Conservation (phyloP, 2,888 invertebrate species). For the Rhamphomyia laevipes region DNA sequence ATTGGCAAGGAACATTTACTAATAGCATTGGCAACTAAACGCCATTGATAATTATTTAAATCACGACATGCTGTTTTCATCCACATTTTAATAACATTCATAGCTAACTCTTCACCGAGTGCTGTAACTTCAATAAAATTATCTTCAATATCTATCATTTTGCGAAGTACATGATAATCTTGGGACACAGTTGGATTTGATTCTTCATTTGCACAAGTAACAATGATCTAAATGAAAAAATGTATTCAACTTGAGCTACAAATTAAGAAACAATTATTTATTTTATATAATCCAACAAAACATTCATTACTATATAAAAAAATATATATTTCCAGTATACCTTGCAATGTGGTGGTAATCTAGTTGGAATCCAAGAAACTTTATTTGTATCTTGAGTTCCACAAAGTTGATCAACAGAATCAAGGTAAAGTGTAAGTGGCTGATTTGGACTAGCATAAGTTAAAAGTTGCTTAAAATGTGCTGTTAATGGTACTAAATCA, state of each 20-base stretch:
- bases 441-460: conserved; percentile 70
- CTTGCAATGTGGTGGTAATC: conserved; percentile 80
- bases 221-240: conserved; percentile 54
- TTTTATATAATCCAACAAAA: no score
- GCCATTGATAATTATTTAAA: conserved; percentile 87
- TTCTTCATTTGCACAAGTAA: conserved; percentile 83
- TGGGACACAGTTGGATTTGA: conserved; percentile 74
- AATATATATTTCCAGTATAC: conserved; percentile 34
- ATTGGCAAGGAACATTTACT: conserved; percentile 89
- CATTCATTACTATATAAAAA: background rate
- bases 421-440: conserved; percentile 82
- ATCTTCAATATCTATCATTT: conserved; percentile 81
- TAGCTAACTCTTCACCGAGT: conserved; percentile 85
- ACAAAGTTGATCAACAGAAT: conserved; percentile 94
- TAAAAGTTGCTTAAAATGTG: conserved; percentile 88
- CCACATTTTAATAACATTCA: conserved; percentile 85
- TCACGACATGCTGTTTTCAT: conserved; percentile 81
- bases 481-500: conserved; percentile 88
- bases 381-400: conserved; percentile 90
- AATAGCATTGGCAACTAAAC: conserved; percentile 85
- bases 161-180: conserved; percentile 71
- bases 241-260: background rate
- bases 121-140: conserved; percentile 84
- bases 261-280: no score
- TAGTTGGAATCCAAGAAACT: conserved; percentile 90